These are phyloP conservation scores for Aphelocoma coerulescens DNA, from an alignment of 2,113 vertebrate species.

Conservation along the genomic window DNA sequence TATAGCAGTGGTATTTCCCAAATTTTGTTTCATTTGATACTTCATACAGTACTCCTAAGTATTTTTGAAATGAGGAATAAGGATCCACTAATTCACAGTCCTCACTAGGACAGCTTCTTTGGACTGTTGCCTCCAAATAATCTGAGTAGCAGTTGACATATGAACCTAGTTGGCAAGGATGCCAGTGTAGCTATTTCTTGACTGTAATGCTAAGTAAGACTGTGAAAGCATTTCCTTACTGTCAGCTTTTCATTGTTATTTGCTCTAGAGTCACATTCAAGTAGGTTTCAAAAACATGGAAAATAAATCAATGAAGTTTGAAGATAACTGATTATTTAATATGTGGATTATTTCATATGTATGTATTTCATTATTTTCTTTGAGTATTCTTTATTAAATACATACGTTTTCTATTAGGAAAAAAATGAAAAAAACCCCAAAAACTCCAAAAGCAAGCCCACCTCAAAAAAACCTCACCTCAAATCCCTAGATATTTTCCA, in stretches of 20 bases:
- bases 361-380: too few species aligned
- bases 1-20: background rate
- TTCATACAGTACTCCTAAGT: background rate
- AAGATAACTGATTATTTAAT: background rate
- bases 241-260: conserved; percentile 32
- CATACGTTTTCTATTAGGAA: background rate
- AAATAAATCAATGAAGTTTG: conserved; percentile 13
- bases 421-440: background rate
- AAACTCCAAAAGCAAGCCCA: background rate
- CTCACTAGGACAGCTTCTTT: conserved; percentile 1
- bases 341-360: too few species aligned
- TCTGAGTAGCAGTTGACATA: background rate
- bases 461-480: background rate
- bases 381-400: conserved; percentile 2
- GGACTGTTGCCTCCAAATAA: conserved; percentile 28
- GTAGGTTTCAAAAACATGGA: conserved; percentile 32
- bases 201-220: background rate
- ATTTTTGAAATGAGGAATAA: conserved; percentile 23
- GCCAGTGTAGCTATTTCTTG: conserved; percentile 22
- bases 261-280: conserved; percentile 25
- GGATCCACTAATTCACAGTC: conserved; percentile 29
- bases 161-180: conserved; percentile 49
- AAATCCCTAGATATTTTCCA: background rate
- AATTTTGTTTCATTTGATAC: conserved; percentile 21
- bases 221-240: conserved; percentile 28